phyloP scores from a whole-genome alignment of 2,888 invertebrate genomes.

The Periphyllus acericola region DNA sequence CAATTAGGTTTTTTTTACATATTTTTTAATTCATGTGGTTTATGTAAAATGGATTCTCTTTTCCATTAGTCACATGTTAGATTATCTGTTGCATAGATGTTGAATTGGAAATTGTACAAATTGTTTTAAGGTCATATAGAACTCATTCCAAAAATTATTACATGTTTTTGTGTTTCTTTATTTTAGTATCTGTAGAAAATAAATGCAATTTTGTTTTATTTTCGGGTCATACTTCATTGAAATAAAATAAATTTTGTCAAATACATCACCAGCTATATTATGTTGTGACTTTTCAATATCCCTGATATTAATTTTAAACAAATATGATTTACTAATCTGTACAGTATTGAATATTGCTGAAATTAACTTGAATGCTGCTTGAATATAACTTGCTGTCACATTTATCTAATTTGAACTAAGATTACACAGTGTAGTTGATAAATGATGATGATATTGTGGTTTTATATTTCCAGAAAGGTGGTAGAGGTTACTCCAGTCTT shows the following conservation, averaged over 20 bases:
- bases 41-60: slow-evolving; percentile 32
- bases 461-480: too few relatives aligned
- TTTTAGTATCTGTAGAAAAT: not conserved
- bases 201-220: not conserved
- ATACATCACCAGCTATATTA: not conserved
- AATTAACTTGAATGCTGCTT: too few relatives aligned
- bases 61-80: slow-evolving; percentile 36
- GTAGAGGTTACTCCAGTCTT: too few relatives aligned
- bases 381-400: too few relatives aligned
- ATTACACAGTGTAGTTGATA: too few relatives aligned
- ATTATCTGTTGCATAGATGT: slow-evolving; percentile 46
- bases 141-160: slow-evolving; percentile 47
- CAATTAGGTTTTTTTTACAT: slow-evolving; percentile 41
- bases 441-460: too few relatives aligned
- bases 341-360: too few relatives aligned
- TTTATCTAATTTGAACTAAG: too few relatives aligned
- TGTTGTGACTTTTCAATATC: not conserved
- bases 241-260: not conserved
- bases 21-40: slow-evolving; percentile 48
- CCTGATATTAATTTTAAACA: not conserved
- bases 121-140: slow-evolving; percentile 44
- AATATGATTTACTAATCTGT: not conserved
- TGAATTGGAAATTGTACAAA: slow-evolving; percentile 50
- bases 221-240: not conserved
- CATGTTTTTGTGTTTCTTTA: slow-evolving; percentile 2